These are phyloP conservation scores for Lamellibrachia columna DNA, from an alignment of 2,888 invertebrate genomes.

Conservation along the genomic window DNA sequence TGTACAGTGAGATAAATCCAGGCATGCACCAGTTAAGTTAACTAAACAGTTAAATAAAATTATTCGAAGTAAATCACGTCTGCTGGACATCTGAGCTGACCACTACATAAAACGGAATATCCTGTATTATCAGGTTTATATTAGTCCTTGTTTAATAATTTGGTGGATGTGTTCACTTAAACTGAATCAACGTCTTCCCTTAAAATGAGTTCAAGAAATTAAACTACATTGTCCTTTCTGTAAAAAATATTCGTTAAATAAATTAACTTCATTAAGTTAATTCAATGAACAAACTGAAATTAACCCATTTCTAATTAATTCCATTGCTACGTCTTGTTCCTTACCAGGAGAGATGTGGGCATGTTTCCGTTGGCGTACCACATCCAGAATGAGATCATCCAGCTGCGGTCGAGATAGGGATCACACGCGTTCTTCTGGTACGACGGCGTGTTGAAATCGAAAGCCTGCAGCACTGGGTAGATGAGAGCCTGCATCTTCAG, in stretches of 20 bases:
- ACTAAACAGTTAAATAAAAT: too few relatives aligned
- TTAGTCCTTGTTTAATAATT: too few relatives aligned
- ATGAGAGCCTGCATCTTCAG: constrained; percentile 40
- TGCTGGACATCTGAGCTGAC: too few relatives aligned
- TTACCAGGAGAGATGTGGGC: constrained; percentile 23
- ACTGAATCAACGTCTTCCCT: too few relatives aligned
- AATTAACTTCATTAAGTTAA: background rate
- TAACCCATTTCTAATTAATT: background rate
- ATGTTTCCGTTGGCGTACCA: constrained; percentile 32
- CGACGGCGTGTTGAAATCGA: constrained; percentile 40
- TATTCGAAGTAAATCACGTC: too few relatives aligned
- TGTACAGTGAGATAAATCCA: background rate
- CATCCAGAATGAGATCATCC: constrained; percentile 39
- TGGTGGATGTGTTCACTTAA: too few relatives aligned
- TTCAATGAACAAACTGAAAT: background rate
- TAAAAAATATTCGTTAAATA: too few relatives aligned
- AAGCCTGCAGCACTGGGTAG: constrained; percentile 31
- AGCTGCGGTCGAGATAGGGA: constrained; percentile 29
- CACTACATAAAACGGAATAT: too few relatives aligned
- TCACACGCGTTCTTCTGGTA: constrained; percentile 34
- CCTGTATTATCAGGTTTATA: too few relatives aligned
- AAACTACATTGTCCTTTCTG: too few relatives aligned
- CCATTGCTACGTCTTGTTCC: background rate
- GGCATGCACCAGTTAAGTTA: too few relatives aligned
- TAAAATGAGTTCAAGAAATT: too few relatives aligned